phyloP scores from a whole-genome alignment of 2,113 vertebrate species.

The Pao palembangensis region DNA sequence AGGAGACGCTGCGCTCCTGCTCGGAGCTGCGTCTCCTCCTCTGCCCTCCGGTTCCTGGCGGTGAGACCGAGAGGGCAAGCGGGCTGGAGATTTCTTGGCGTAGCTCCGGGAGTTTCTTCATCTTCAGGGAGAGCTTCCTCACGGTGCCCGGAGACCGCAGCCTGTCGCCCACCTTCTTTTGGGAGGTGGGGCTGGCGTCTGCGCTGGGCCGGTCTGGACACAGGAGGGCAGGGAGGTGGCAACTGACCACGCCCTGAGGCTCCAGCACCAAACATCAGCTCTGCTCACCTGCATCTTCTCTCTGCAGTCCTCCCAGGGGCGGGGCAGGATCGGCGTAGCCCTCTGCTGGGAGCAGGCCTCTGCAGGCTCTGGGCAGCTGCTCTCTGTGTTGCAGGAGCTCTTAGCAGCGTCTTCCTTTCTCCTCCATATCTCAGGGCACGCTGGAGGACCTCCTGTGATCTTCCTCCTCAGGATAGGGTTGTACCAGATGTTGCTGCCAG shows the following conservation, averaged over 20 bases:
- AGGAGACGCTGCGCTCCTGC: slow-evolving; percentile 10
- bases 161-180: slow-evolving; percentile 72
- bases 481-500: slow-evolving; percentile 86
- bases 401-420: slow-evolving; percentile 32
- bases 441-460: slow-evolving; percentile 42
- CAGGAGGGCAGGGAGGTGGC: too few species aligned
- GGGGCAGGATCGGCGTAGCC: slow-evolving; percentile 17
- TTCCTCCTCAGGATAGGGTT: slow-evolving; percentile 90
- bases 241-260: neutral
- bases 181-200: slow-evolving; percentile 46
- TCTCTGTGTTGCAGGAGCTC: slow-evolving; percentile 18
- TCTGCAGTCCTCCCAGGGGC: slow-evolving; percentile 29
- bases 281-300: slow-evolving; percentile 48
- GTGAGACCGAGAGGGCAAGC: slow-evolving; percentile 67
- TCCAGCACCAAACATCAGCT: neutral
- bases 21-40: slow-evolving; percentile 7
- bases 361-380: neutral
- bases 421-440: slow-evolving; percentile 44
- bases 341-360: slow-evolving; percentile 12
- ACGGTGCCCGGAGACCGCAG: slow-evolving; percentile 83
- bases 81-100: slow-evolving; percentile 83
- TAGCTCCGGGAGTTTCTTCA: slow-evolving; percentile 87
- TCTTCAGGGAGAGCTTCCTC: slow-evolving; percentile 84
- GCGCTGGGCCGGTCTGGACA: slow-evolving; percentile 14
- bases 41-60: slow-evolving; percentile 43